These are phyloP conservation scores for Muscidifurax raptorellus DNA, from an alignment of 1,140 invertebrate genomes.

Conservation along the genomic window DNA sequence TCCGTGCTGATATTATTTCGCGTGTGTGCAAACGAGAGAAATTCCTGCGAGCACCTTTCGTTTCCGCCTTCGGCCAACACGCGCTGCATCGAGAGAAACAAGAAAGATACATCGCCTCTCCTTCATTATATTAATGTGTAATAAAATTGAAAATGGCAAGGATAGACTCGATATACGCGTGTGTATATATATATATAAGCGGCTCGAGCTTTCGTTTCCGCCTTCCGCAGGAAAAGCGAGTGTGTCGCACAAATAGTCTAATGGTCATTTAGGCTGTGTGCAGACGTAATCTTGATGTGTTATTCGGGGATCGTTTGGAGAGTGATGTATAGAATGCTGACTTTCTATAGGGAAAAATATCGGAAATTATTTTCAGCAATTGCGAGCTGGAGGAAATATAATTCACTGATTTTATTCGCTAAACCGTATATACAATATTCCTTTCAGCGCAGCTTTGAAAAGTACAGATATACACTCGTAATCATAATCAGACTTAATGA, in stretches of 20 bases:
- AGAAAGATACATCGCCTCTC: neutral
- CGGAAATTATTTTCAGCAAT: too few species aligned
- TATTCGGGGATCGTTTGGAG: too few species aligned
- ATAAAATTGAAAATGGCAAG: slow-evolving; percentile 8
- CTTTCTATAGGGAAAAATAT: too few species aligned
- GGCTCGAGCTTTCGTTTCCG: slow-evolving; percentile 12
- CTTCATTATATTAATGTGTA: neutral
- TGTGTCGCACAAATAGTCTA: neutral
- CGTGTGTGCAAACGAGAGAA: slow-evolving; percentile 21
- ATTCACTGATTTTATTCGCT: too few species aligned
- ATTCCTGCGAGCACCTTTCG: neutral
- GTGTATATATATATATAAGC: neutral
- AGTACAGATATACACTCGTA: neutral
- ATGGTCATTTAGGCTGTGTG: too few species aligned
- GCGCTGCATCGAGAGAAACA: neutral
- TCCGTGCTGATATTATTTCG: neutral
- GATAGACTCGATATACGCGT: neutral
- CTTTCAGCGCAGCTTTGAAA: neutral
- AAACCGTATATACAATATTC: too few species aligned
- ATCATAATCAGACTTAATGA: neutral
- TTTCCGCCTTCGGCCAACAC: slow-evolving; percentile 7
- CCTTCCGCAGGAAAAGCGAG: slow-evolving; percentile 12
- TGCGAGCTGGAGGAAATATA: too few species aligned
- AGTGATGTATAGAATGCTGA: too few species aligned
- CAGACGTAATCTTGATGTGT: too few species aligned